Base-by-base conservation (phyloP, 2,113 vertebrate genomes). In the Ciconia maguari region DNA sequence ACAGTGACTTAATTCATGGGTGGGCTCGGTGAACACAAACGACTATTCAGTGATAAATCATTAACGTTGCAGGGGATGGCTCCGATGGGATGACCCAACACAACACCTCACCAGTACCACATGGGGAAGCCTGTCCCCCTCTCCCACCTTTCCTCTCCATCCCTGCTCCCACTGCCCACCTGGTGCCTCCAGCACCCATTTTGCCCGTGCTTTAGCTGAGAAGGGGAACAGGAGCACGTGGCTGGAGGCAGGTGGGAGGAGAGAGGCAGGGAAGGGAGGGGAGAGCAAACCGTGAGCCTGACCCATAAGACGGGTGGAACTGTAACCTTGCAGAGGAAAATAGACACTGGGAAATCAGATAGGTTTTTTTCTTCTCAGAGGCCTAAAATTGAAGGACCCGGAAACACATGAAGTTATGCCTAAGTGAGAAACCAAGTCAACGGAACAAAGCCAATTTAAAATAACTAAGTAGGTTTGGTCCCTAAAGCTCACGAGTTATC, bases 381-480 rank as follows among this genome's bases (percentile, higher is more conserved):
- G 46, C n/a, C 70, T 89, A 46, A 87, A 95, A 87, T 80, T 34
- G 85, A 82, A 89, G 84, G 44, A 61, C 36, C 49, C 21, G 3
- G 61, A 94, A 94, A 69, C 36, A 76, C 14, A 80, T 1, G 3
- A 58, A 91, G 26, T 51, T 79, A 38, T 2, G 10, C 58, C 32
- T 75, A 87, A 93, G 78, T 76, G 78, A 96, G 75, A 95, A 91
- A 93, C 38, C 27, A 90, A 93, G 84, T 85, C 78, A 94, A 61
- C 3, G 46, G 93, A 96, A 87, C 91, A 93, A 94, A 95, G 61
- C 46, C 84, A 91, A 86, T 97, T 96, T 97, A 96, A 96, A 97
- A 87, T 62, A 90, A 85, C 44, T 87, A 91, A 95, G 58, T 92
- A 86, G 70, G 82, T 96, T 91, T 93, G 64, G 87, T 90, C 84